Base-by-base conservation (phyloP, 2,888 invertebrate species). In the Herminia tarsipennalis region DNA sequence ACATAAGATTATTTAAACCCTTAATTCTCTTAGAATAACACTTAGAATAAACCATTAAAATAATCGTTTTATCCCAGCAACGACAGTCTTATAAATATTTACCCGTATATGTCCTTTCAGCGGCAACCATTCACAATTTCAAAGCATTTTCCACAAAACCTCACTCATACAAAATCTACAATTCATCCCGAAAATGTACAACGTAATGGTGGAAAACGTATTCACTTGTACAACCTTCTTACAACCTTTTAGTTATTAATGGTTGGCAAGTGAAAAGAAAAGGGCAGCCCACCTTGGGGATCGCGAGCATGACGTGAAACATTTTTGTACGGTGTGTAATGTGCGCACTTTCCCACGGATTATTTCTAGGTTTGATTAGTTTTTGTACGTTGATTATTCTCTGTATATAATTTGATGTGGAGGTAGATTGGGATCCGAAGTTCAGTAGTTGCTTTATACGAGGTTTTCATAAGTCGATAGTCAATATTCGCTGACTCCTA, bases 171-270 rank as follows among this genome's bases (percentile, higher is more conserved):
- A 34, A 38, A 39, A 39, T 21, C 30, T 28, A 35, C 46, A 22
- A 40, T 29, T 46, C 46, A 46, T 40, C 16, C 29, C n/a, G 14
- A 40, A 46, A 46, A 46, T 24, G 34, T 25, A 27, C 30, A 30
- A n/a, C 16, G 37, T 45, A 45, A 45, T 36, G 45, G 33, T 34
- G 10, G 29, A 27, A 21, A 46, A 40, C 24, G 34, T 46, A 40
- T 46, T 46, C 40, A 46, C 29, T 35, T 24, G 20, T 40, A 36
- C 29, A 29, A 14, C 34, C 35, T 30, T 13, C 33, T 34, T 17
- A 32, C 35, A 46, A 51, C 62, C 62, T 57, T 61, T 43, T 40
- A 48, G 57, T 61, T 65, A 63, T 65, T 65, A 63, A 65, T 63
- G 63, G 57, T 49, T 28, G 38, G 54, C 61, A 63, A 63, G 63